A percentile compares a stretch with the other conserved stretches of the same genome.
Evolutionary conservation across 64 coral and sea anemone species (phyloP).

Genomic region (Orbicella faveolata): DNA sequence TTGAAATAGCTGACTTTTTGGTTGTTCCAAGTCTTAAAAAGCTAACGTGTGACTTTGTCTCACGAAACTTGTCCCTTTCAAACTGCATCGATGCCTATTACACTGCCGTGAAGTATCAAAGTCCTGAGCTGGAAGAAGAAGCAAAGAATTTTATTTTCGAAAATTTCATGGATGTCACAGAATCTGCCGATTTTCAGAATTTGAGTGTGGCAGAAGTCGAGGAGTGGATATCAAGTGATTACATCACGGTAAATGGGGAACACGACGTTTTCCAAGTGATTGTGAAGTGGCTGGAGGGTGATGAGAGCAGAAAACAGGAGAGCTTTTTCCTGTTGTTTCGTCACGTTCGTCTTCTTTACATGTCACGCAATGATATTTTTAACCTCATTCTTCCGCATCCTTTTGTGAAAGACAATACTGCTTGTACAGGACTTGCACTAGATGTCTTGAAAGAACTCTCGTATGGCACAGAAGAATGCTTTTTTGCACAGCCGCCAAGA

Average conservation of each 20-base stretch:
- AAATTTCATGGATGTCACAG: slow-evolving; percentile 25
- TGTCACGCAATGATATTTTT: slow-evolving; percentile 29
- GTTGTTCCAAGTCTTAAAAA: slow-evolving; percentile 30
- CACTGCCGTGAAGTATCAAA: slow-evolving; percentile 25
- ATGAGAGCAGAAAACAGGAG: background rate
- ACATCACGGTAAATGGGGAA: slow-evolving; percentile 5
- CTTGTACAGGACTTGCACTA: background rate
- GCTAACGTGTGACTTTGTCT: background rate
- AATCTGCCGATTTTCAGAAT: slow-evolving; percentile 37
- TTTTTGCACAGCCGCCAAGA: slow-evolving; percentile 13
- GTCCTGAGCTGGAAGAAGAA: background rate
- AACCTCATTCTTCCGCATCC: slow-evolving; percentile 12
- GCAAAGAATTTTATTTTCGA: background rate
- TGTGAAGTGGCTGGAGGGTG: slow-evolving; percentile 4
- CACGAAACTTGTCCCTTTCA: background rate
- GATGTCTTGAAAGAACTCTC: slow-evolving; percentile 15
- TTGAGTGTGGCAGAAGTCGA: slow-evolving; percentile 19
- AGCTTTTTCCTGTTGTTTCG: slow-evolving; percentile 5
- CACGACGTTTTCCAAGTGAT: slow-evolving; percentile 31
- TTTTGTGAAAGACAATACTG: background rate
- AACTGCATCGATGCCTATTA: slow-evolving; percentile 40
- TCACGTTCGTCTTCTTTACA: slow-evolving; percentile 1
- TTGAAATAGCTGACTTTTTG: slow-evolving; percentile 31
- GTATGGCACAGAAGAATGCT: slow-evolving; percentile 4
- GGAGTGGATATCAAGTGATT: slow-evolving; percentile 35